Conservation (phyloP, 2,888 invertebrate genomes). For the Apeira syringaria region DNA sequence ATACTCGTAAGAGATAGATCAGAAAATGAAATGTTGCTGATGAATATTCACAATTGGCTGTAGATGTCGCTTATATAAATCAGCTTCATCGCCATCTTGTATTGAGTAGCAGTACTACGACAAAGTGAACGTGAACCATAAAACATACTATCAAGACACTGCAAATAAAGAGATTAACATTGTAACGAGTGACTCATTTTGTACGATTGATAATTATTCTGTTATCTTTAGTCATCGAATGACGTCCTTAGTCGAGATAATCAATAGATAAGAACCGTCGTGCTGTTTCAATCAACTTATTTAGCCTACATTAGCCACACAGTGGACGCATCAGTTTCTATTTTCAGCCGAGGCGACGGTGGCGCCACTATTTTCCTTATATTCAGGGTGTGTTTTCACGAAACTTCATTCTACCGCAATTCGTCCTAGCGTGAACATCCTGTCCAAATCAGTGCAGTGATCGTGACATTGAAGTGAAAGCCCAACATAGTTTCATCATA, state of each 20-base stretch:
- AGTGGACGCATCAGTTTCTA: conserved; percentile 40
- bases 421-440: conserved; percentile 78
- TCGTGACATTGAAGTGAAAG: conserved; percentile 78
- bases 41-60: too few species aligned
- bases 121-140: conserved; percentile 1
- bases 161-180: conserved; percentile 20
- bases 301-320: conserved; percentile 22
- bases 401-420: conserved; percentile 78
- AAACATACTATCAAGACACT: conserved; percentile 11
- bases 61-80: not conserved
- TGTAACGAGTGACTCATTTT: conserved; percentile 25
- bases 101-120: conserved; percentile 36
- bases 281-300: conserved; percentile 14
- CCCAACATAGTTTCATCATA: conserved; percentile 44
- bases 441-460: conserved; percentile 53
- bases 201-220: conserved; percentile 18
- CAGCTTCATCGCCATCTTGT: conserved; percentile 42
- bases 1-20: too few species aligned
- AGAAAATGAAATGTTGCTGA: too few species aligned
- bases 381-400: conserved; percentile 79
- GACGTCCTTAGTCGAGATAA: conserved; percentile 21
- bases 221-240: conserved; percentile 29
- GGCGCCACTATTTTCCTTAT: conserved; percentile 81
- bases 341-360: conserved; percentile 56
- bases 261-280: conserved; percentile 21